phyloP scores from a whole-genome alignment of 1,140 invertebrate species.

The Akabosia matsudoensis region DNA sequence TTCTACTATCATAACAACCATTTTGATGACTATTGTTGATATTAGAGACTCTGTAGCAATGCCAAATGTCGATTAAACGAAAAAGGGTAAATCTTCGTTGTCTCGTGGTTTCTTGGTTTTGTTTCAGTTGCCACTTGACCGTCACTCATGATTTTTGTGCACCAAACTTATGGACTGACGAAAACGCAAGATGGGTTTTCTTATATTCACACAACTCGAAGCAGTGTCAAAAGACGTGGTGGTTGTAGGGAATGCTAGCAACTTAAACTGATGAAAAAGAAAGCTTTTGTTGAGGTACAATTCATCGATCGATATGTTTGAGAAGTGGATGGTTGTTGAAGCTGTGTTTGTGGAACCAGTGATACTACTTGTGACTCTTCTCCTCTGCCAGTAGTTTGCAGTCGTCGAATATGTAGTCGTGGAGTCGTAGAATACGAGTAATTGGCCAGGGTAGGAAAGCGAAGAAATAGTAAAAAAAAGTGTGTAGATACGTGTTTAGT shows the following conservation, averaged over 20 bases:
- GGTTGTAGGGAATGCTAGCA: not conserved
- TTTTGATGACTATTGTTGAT: not conserved
- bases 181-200: too few relatives aligned
- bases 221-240: conserved; percentile 6
- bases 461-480: not conserved
- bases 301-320: conserved; percentile 18
- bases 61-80: not conserved
- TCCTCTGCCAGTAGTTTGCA: not conserved
- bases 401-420: not conserved
- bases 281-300: conserved; percentile 2
- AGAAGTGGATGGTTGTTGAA: conserved; percentile 12
- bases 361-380: conserved; percentile 6
- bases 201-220: too few relatives aligned
- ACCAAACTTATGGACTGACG: too few relatives aligned
- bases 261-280: conserved; percentile 4
- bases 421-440: conserved; percentile 13
- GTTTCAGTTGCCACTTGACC: too few relatives aligned
- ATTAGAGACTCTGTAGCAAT: too few relatives aligned
- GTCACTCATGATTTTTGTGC: too few relatives aligned
- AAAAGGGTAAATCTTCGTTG: too few relatives aligned
- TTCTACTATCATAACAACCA: not conserved
- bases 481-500: not conserved
- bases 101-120: too few relatives aligned
- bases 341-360: not conserved
- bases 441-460: conserved; percentile 1